Evolutionary conservation across 2,888 invertebrate species (phyloP).

Genomic region (Athalia rosae): DNA sequence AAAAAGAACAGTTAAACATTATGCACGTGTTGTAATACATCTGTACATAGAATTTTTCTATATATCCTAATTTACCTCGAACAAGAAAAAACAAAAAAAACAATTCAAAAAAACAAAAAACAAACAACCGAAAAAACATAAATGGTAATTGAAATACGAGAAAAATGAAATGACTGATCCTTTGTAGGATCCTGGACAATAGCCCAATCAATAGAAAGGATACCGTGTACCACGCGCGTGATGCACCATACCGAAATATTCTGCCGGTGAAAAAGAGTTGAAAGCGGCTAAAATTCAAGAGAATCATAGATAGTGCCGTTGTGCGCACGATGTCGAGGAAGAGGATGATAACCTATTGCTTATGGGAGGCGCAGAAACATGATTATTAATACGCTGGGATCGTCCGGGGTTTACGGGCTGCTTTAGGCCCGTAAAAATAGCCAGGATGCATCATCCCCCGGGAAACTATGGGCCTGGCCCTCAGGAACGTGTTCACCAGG

Average conservation of each 20-base stretch:
- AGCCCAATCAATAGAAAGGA: neutral
- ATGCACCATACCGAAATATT: neutral
- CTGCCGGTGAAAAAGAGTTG: neutral
- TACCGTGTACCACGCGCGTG: constrained; percentile 13
- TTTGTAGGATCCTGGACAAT: constrained; percentile 29
- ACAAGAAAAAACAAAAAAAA: too few species aligned
- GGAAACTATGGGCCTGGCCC: constrained; percentile 66
- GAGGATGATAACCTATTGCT: neutral
- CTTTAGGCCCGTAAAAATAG: constrained; percentile 14
- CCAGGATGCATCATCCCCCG: constrained; percentile 37
- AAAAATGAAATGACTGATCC: constrained; percentile 26
- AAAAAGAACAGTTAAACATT: too few species aligned
- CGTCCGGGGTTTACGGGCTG: neutral
- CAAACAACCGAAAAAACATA: too few species aligned
- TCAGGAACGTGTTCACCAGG: constrained; percentile 67
- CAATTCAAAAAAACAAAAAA: too few species aligned
- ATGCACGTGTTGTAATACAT: too few species aligned
- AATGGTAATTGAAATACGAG: neutral
- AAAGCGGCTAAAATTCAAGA: neutral
- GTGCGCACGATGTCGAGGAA: neutral
- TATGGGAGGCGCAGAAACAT: neutral
- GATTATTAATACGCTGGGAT: constrained; percentile 21
- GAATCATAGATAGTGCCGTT: neutral
- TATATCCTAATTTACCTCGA: too few species aligned
- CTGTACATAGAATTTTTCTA: too few species aligned